Conservation (phyloP, 1,140 invertebrate species). For the Camponotus vicinus region DNA sequence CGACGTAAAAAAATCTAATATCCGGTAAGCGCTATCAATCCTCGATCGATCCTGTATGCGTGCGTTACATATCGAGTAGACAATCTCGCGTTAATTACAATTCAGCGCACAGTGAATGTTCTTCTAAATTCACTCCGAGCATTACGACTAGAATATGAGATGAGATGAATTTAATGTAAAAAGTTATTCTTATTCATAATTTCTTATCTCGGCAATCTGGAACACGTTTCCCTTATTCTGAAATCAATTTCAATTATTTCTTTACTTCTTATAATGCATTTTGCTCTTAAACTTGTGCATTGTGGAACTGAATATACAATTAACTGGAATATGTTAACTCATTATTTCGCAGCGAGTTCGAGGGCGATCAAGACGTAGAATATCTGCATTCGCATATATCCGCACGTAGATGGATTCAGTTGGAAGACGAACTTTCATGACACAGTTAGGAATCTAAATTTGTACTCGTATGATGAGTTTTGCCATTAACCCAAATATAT, state of each 20-base stretch:
- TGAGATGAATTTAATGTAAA: slow-evolving; percentile 3
- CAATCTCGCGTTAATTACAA: slow-evolving; percentile 25
- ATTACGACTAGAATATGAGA: neutral
- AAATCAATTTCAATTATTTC: slow-evolving; percentile 16
- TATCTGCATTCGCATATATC: slow-evolving; percentile 52
- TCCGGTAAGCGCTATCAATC: slow-evolving; percentile 11
- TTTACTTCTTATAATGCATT: neutral
- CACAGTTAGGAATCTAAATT: slow-evolving; percentile 57
- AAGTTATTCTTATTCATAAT: neutral
- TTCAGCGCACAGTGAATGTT: neutral
- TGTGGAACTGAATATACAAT: slow-evolving; percentile 21
- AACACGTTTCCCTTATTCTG: neutral
- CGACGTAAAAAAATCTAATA: slow-evolving; percentile 51
- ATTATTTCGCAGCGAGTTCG: slow-evolving; percentile 47
- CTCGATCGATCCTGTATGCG: slow-evolving; percentile 1
- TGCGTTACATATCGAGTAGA: slow-evolving; percentile 25
- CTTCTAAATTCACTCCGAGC: slow-evolving; percentile 18
- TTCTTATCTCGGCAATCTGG: neutral
- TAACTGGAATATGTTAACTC: slow-evolving; percentile 33
- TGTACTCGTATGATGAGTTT: slow-evolving; percentile 51
- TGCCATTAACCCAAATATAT: slow-evolving; percentile 62
- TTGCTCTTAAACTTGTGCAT: neutral
- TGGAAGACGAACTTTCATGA: slow-evolving; percentile 50
- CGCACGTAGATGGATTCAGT: slow-evolving; percentile 30
- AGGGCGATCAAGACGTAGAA: slow-evolving; percentile 38